Base-by-base conservation (phyloP, 2,888 invertebrate genomes). In the Xylocampa areola region DNA sequence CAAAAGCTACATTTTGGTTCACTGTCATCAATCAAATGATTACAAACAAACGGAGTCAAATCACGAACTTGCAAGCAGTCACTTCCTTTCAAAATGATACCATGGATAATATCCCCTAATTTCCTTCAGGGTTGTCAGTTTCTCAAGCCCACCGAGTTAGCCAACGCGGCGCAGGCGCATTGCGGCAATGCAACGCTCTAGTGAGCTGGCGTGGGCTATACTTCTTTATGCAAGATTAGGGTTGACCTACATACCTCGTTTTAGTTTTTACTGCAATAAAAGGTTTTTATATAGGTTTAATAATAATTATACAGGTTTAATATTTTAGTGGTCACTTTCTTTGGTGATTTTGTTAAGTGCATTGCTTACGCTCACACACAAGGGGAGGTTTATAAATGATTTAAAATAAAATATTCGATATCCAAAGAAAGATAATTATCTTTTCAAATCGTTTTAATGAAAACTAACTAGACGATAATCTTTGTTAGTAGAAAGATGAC, bases 151-250 rank as follows among this genome's bases (percentile, higher is more conserved):
- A 32, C 50, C 21, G 66, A 51, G 69, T 83, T 85, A 49, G 79
- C 75, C 70, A 84, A 85, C 64, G 37, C 60, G 53, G 48, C 51
- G 52, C 44, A 25, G 49, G 47, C 51, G 54, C 52, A 59, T 69
- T 76, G 72, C 67, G 57, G 76, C 77, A 79, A 75, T 50, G 30
- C 53, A 75, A 76, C 84, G 84, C 80, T 83, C 74, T 61, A 71
- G 62, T 83, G 81, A 67, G 65, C 76, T 68, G 73, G 73, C 73
- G 54, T 75, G 43, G 39, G 65, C 73, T 68, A 65, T 70, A 72
- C 59, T 79, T 79, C 81, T 74, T 83, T 82, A 73, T 85, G 84
- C 81, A 84, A 84, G 77, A 80, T 77, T 81, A 85, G 85, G 85
- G 84, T 76, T 80, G 80, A 73, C 84, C 86, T 76, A 79, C 65